Base-by-base conservation (phyloP, 2,888 invertebrate species). In the Pachydiplax longipennis region DNA sequence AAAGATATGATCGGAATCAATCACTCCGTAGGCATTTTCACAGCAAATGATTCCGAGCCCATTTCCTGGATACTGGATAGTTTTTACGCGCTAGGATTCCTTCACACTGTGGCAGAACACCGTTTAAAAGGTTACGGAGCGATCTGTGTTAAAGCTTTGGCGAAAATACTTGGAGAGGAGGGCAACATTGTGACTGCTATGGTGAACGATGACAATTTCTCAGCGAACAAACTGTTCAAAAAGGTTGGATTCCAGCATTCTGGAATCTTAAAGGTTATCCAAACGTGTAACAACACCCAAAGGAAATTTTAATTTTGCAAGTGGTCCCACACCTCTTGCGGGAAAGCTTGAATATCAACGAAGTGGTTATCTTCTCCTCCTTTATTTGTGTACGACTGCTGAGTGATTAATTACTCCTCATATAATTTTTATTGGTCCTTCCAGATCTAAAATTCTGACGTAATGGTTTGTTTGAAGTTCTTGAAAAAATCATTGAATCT, bases 51-150 rank as follows among this genome's bases (percentile, higher is more conserved):
- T 73, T 48, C 73, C 8, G 31, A 37, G 58, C 58, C 80, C 6
- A 81, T 80, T 1, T 80, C 90, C 18, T 90, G 90, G 90, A 44
- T 90, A 15, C 81, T 90, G 31, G 53, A 81, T 31, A 80, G 48
- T 25, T 58, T 80, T 35, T 90, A 90, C 35, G 81, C 58, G 13
- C n/a, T 90, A 6, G 90, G 81, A 48, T 25, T 58, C 53, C 90
- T 90, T 4, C 40, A 81, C 80, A 80, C 80, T 12, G 81, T 35
- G 31, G 18, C 13, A 15, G 37, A 90, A 5, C 25, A 90, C 13
- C 90, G 90, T 22, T 53, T 53, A 22, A 80, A 53, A 25, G 90
- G 90, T n/a, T 90, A 81, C 22, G 90, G 80, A 25, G 40, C n/a
- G 12, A 15, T 40, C 6, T 31, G 35, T 12, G 81, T 81, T n/a